Conservation (phyloP, 2,888 invertebrate species). For the Panorpa germanica region DNA sequence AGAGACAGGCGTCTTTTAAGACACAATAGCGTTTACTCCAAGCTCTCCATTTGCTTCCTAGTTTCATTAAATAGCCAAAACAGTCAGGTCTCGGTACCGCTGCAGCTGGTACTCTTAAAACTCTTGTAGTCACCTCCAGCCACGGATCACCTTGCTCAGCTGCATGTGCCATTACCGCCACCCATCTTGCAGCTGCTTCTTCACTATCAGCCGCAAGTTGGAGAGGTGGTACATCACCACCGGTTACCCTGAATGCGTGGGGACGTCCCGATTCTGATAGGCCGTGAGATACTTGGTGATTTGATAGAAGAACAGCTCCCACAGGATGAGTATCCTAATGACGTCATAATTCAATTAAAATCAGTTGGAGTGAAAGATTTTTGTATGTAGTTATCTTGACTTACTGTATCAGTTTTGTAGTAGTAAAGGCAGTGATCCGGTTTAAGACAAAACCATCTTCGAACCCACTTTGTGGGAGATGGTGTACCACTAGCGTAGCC, state of each 20-base stretch:
- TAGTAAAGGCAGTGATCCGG: constrained; percentile 88
- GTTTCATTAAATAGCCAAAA: constrained; percentile 79
- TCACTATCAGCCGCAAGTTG: constrained; percentile 66
- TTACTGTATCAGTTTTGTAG: constrained; percentile 80
- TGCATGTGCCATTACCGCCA: constrained; percentile 56
- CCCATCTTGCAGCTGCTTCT: constrained; percentile 56
- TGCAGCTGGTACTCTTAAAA: constrained; percentile 63
- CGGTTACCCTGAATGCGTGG: constrained; percentile 50
- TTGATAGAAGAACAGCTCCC: constrained; percentile 72
- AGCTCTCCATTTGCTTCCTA: constrained; percentile 68
- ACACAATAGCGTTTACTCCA: constrained; percentile 90
- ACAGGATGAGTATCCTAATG: constrained; percentile 67
- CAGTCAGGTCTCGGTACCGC: constrained; percentile 74
- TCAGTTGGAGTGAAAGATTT: too few relatives aligned
- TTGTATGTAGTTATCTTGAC: too few relatives aligned
- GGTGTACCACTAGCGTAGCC: constrained; percentile 32
- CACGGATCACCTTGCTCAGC: constrained; percentile 52
- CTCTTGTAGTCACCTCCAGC: constrained; percentile 58
- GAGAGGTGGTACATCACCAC: constrained; percentile 48
- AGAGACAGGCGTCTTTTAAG: constrained; percentile 84
- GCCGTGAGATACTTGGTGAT: constrained; percentile 47
- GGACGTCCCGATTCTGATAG: constrained; percentile 45
- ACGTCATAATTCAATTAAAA: constrained; percentile 2
- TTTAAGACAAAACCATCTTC: constrained; percentile 80
- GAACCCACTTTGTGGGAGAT: constrained; percentile 52